Evolutionary conservation across 2,113 vertebrate species (phyloP).

Genomic region (Crotalus helleri): DNA sequence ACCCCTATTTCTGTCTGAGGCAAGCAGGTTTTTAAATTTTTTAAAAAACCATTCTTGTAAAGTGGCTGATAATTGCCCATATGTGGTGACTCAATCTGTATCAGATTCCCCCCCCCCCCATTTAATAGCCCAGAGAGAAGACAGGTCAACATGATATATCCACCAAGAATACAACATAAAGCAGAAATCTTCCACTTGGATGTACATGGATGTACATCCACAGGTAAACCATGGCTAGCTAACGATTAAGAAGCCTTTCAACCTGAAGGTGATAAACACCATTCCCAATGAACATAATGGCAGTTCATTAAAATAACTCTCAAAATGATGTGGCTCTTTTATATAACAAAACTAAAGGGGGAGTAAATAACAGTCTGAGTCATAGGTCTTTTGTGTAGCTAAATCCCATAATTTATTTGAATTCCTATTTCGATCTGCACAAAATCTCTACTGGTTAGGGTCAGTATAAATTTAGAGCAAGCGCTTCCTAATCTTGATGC

Average conservation of each 20-base stretch:
- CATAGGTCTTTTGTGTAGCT: not conserved
- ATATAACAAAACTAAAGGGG: not conserved
- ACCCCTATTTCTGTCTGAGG: too few species aligned
- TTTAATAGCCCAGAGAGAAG: not conserved
- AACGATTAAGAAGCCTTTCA: not conserved
- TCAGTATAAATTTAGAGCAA: not conserved
- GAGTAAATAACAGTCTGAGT: not conserved
- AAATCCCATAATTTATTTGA: not conserved
- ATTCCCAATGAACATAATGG: not conserved
- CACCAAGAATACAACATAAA: not conserved
- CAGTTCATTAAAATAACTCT: not conserved
- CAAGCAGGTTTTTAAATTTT: not conserved
- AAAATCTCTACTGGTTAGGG: not conserved
- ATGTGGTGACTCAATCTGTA: not conserved
- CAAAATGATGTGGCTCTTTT: not conserved
- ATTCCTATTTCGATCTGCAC: not conserved
- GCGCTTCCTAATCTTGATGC: not conserved
- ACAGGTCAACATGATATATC: not conserved
- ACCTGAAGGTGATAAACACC: not conserved
- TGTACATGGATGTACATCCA: not conserved
- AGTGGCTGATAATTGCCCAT: not conserved
- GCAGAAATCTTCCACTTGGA: not conserved
- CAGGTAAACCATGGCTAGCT: not conserved
- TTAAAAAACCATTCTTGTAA: not conserved
- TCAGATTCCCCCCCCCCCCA: not conserved